Evolutionary conservation across 2,888 invertebrate species (phyloP).

Genomic region (Spodoptera picta): DNA sequence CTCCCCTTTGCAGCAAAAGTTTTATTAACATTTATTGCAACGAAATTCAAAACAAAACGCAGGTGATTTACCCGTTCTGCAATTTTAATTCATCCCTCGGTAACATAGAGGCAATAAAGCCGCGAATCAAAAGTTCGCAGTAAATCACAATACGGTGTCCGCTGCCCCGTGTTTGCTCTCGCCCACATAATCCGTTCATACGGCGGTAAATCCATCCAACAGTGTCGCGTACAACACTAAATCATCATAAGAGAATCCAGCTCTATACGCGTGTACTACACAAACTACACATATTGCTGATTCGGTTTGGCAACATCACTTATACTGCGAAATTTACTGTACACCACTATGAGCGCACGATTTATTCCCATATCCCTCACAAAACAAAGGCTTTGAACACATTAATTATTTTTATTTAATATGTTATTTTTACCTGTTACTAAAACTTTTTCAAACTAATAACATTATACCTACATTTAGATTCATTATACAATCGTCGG

Average conservation of each 20-base stretch:
- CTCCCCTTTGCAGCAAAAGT: background rate
- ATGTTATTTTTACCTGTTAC: conserved; percentile 45
- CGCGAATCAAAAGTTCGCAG: conserved; percentile 86
- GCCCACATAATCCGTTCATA: conserved; percentile 89
- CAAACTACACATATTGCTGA: conserved; percentile 70
- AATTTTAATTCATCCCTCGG: conserved; percentile 68
- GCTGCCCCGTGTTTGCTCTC: conserved; percentile 87
- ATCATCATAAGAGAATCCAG: conserved; percentile 88
- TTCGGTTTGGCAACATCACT: conserved; percentile 72
- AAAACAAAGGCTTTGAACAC: conserved; percentile 53
- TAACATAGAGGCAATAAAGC: conserved; percentile 80
- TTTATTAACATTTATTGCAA: conserved; percentile 25
- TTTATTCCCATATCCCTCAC: conserved; percentile 60
- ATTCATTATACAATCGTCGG: conserved; percentile 79
- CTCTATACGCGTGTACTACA: conserved; percentile 69
- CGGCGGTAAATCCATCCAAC: conserved; percentile 87
- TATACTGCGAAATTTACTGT: conserved; percentile 58
- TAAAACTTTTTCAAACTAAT: conserved; percentile 64
- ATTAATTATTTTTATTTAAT: conserved; percentile 53
- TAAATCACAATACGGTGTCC: conserved; percentile 87
- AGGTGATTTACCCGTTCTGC: conserved; percentile 59
- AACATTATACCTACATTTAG: conserved; percentile 69
- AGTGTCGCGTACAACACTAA: conserved; percentile 84
- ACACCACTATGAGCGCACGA: conserved; percentile 52
- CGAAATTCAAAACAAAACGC: conserved; percentile 34